Evolutionary conservation across 2,888 invertebrate species (phyloP).

Genomic region (Microplitis manilae): DNA sequence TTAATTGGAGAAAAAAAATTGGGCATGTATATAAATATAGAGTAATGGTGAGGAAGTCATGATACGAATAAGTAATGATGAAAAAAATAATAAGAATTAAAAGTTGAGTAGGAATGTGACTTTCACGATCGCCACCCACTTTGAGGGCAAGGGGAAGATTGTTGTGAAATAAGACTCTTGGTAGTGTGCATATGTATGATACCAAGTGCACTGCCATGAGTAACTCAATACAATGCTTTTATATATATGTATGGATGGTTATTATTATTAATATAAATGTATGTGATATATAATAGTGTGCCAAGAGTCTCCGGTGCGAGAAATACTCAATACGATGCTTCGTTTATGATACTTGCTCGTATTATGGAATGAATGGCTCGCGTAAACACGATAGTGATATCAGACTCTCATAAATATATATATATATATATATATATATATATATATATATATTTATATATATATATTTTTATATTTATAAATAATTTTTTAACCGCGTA

Average conservation of each 20-base stretch:
- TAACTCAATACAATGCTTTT: slow-evolving; percentile 37
- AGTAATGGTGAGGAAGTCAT: not conserved
- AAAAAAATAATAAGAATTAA: not conserved
- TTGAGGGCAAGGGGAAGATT: slow-evolving; percentile 30
- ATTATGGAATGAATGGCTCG: slow-evolving; percentile 39
- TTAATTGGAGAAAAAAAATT: not conserved
- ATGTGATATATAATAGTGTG: not conserved
- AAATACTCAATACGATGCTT: slow-evolving; percentile 37
- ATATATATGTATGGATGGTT: not conserved
- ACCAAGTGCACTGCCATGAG: slow-evolving; percentile 7
- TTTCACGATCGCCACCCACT: slow-evolving; percentile 47
- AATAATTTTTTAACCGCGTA: not conserved
- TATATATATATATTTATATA: not conserved
- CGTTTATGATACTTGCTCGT: slow-evolving; percentile 32
- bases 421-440: not conserved
- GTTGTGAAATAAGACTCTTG: slow-evolving; percentile 42
- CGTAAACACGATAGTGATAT: slow-evolving; percentile 38
- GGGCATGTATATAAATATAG: not conserved
- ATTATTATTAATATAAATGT: not conserved
- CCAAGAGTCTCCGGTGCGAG: slow-evolving; percentile 39
- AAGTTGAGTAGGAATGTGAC: slow-evolving; percentile 37
- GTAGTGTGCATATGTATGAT: slow-evolving; percentile 38
- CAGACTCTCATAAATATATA: slow-evolving; percentile 18
- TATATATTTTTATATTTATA: not conserved
- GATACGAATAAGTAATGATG: slow-evolving; percentile 5